phyloP scores from a whole-genome alignment of 2,797 vertebrate species.

The Hyperoplus immaculatus region DNA sequence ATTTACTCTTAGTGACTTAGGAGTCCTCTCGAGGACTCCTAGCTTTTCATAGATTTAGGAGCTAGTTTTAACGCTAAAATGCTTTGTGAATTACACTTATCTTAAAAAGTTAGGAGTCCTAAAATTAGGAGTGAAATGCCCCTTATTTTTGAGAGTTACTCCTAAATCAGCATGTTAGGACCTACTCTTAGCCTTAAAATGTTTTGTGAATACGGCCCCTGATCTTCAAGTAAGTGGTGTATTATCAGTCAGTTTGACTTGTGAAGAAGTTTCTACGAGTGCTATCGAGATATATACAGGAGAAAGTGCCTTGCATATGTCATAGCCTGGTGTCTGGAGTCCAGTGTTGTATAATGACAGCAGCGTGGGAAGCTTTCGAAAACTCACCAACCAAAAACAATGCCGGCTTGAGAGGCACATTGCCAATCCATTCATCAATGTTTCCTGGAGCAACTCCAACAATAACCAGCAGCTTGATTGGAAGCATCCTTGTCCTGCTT shows the following conservation, averaged over 20 bases:
- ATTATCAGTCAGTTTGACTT: background rate
- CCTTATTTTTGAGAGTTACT: too few relatives aligned
- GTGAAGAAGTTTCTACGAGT: background rate
- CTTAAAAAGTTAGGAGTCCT: too few relatives aligned
- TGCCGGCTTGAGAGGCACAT: conserved; percentile 43
- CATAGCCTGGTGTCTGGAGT: conserved; percentile 4
- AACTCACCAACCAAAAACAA: conserved; percentile 56
- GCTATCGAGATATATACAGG: background rate
- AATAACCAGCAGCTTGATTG: conserved; percentile 67
- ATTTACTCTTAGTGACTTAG: too few relatives aligned
- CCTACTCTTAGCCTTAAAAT: too few relatives aligned
- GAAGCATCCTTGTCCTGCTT: conserved; percentile 55
- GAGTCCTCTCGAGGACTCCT: too few relatives aligned
- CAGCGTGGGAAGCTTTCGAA: conserved; percentile 46
- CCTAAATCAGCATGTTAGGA: too few relatives aligned
- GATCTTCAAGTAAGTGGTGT: background rate
- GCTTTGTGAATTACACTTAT: too few relatives aligned
- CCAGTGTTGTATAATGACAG: conserved; percentile 28
- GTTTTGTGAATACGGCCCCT: too few relatives aligned
- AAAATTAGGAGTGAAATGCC: too few relatives aligned
- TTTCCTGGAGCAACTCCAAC: conserved; percentile 67
- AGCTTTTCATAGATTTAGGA: too few relatives aligned
- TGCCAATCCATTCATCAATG: conserved; percentile 55
- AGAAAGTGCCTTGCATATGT: conserved; percentile 13
- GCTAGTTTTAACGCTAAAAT: too few relatives aligned